Percentiles rank a stretch among this genome's conserved stretches.
phyloP scores from a whole-genome alignment of 1,140 invertebrate species.

The Scaptomyza montana region DNA sequence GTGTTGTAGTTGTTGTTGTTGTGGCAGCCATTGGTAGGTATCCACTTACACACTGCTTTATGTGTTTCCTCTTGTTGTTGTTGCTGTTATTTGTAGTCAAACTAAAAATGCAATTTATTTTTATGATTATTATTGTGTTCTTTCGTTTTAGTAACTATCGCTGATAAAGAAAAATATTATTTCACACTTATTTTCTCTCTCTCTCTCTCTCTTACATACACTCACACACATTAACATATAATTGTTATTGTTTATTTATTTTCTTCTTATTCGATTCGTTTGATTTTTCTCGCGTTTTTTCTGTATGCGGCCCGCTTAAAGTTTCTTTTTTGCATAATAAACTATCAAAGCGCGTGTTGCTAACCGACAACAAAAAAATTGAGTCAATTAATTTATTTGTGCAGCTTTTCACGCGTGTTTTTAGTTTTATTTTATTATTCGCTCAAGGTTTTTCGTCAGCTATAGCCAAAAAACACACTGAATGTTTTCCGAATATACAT shows the following conservation, averaged over 20 bases:
- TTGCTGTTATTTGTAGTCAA: conserved; percentile 37
- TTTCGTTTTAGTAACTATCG: conserved; percentile 9
- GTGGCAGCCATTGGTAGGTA: conserved; percentile 77
- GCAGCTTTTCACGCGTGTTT: conserved; percentile 60
- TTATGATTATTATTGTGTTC: conserved; percentile 13
- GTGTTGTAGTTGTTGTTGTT: conserved; percentile 74
- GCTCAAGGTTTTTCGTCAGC: conserved; percentile 66
- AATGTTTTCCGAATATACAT: conserved; percentile 66
- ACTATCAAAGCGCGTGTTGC: conserved; percentile 42
- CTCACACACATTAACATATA: conserved; percentile 3
- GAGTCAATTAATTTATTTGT: conserved; percentile 35
- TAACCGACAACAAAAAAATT: conserved; percentile 28
- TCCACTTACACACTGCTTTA: conserved; percentile 63
- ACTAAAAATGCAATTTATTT: conserved; percentile 17
- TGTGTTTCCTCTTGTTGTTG: conserved; percentile 11
- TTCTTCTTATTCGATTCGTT: conserved; percentile 37
- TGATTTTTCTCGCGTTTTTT: conserved; percentile 26
- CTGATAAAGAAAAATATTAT: conserved; percentile 27
- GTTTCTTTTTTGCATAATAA: conserved; percentile 36
- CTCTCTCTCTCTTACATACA: no score
- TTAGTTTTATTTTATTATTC: conserved; percentile 15
- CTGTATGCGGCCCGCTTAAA: conserved; percentile 45
- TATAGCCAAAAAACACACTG: conserved; percentile 32
- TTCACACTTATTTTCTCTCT: not conserved
- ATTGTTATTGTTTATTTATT: conserved; percentile 55